A percentile compares a stretch with the other conserved stretches of the same genome.
These are phyloP conservation scores for Hirtodrosophila trivittata DNA, from an alignment of 2,888 invertebrate genomes.

Conservation along the genomic window DNA sequence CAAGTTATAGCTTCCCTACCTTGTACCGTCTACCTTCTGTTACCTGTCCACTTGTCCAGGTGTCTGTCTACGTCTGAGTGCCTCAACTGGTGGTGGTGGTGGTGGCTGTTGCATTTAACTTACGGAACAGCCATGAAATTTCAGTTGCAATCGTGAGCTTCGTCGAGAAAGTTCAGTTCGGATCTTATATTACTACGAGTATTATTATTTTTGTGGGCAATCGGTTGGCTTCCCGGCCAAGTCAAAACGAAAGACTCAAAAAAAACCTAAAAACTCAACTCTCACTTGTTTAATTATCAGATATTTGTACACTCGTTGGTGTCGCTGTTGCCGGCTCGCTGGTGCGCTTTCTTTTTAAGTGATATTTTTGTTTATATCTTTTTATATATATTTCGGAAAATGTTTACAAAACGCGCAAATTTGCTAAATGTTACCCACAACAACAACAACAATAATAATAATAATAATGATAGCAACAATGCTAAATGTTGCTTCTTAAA, in stretches of 20 bases:
- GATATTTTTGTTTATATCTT: conserved; percentile 32
- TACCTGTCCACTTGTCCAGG: neutral
- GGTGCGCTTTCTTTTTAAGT: conserved; percentile 61
- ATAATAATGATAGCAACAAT: conserved; percentile 59
- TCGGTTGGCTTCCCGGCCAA: conserved; percentile 20
- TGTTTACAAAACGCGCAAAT: conserved; percentile 79
- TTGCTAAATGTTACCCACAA: conserved; percentile 46
- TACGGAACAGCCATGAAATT: conserved; percentile 30
- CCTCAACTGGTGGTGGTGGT: conserved; percentile 5
- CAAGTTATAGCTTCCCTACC: conserved; percentile 11
- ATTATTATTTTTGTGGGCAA: conserved; percentile 29
- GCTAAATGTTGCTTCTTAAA: conserved; percentile 55
- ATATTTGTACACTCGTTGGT: conserved; percentile 42
- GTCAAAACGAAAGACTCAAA: conserved; percentile 7
- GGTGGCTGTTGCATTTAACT: conserved; percentile 28
- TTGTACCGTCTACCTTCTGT: neutral
- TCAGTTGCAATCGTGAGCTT: conserved; percentile 74
- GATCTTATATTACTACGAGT: conserved; percentile 22
- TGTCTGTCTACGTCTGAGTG: conserved; percentile 1
- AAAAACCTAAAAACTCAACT: conserved; percentile 40
- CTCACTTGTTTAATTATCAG: conserved; percentile 75
- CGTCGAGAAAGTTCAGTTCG: conserved; percentile 72
- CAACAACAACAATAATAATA: conserved; percentile 40
- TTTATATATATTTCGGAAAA: too few species aligned
- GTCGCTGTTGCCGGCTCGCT: conserved; percentile 10